Conservation (phyloP, 2,113 vertebrate genomes). For the Rhodinocichla rosea region DNA sequence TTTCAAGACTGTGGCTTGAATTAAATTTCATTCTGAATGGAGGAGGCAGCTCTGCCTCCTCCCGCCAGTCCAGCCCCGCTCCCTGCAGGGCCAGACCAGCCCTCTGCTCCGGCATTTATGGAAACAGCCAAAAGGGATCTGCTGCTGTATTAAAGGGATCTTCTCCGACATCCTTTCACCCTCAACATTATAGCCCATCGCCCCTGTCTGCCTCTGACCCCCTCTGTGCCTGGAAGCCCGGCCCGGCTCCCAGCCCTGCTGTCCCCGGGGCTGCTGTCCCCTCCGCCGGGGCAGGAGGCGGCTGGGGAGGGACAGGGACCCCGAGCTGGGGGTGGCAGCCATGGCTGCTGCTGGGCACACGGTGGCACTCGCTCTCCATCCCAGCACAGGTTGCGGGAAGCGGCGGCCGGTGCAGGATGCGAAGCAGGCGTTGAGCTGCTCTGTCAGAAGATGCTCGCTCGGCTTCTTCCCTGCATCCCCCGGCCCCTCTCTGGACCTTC, state of each 20-base stretch:
- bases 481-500: neutral
- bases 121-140: neutral
- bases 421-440: fast-evolving
- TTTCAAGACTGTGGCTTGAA: neutral
- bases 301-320: neutral
- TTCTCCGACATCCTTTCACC: neutral
- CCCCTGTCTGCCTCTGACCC: too few species aligned
- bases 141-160: fast-evolving
- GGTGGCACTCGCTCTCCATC: slow-evolving; percentile 44
- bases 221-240: neutral
- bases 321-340: neutral
- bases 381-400: neutral
- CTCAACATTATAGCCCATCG: fast-evolving
- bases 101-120: neutral
- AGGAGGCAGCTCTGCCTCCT: neutral
- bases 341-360: neutral
- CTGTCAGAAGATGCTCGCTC: fast-evolving
- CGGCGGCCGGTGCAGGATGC: neutral
- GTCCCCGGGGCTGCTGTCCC: neutral
- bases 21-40: neutral
- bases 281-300: neutral
- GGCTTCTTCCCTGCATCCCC: neutral
- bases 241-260: fast-evolving
- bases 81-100: neutral
- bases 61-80: fast-evolving